Evolutionary conservation across 2,113 vertebrate genomes (phyloP), one percentile per base, ranked within the genome.

Genomic region (Dinomys branickii): DNA sequence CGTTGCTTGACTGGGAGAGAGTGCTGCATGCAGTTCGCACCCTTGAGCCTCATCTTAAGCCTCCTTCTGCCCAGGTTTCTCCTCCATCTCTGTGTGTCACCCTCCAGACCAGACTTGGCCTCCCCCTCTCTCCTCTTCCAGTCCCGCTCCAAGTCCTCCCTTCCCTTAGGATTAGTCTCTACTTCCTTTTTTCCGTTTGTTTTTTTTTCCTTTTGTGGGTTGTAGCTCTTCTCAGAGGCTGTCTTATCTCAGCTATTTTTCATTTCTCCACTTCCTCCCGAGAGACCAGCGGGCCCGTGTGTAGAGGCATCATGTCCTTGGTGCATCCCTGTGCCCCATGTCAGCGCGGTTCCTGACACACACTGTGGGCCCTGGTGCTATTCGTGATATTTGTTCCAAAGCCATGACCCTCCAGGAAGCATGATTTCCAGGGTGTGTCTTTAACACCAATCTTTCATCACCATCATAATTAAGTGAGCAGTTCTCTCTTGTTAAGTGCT

Each of bases 381-480:
- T 71, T 63, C 10, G 28, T 59, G 22, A 26, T 47, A 7, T 75
- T 95, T 80, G 44, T 67, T 85, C 47, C 35, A 78, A 85, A 94
- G 54, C 54, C 33, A 4, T 82, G 94, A 88, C 50, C 54, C n/a
- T 26, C 20, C 65, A 41, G 75, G 92, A 84, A 38, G 22, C 77
- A 28, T 90, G 17, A 26, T 80, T 86, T 93, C 92, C 54, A 56
- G 54, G 4, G 28, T 58, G 80, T 3, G 13, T 73, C 83, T 94
- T 85, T 28, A 54, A 22, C 61, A 90, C 58, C 19, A 1, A 0
- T 65, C 67, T 91, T 93, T 83, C 54, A 67, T 96, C 11, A 56
- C 28, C 44, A 22, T 91, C 85, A 56, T 94, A 88, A 94, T 94
- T 80, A 89, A 93, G 33, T 63, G 78, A 90, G 58, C 30, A 35